Evolutionary conservation across 2,888 invertebrate genomes (phyloP).

Genomic region (Athetis lepigone): DNA sequence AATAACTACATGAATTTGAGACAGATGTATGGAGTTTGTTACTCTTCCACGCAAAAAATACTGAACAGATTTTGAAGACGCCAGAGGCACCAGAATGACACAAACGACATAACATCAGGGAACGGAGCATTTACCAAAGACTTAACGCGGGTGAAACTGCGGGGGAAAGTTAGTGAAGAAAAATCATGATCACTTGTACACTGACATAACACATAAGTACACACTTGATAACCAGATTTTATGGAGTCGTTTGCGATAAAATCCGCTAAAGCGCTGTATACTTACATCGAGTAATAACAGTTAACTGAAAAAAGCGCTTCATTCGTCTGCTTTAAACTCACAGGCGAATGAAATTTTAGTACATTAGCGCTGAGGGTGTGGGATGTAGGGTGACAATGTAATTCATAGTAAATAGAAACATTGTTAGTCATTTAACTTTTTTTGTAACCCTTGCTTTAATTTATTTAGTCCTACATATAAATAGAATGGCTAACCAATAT

Average conservation of each 20-base stretch:
- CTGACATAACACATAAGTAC: constrained; percentile 8
- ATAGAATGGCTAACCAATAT: too few relatives aligned
- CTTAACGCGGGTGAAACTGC: too few relatives aligned
- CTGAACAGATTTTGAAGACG: too few relatives aligned
- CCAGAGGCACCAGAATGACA: too few relatives aligned
- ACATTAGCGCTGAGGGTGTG: constrained; percentile 53
- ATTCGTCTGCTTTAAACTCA: constrained; percentile 55
- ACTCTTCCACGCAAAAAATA: too few relatives aligned
- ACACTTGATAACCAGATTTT: constrained; percentile 20
- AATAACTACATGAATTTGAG: too few relatives aligned
- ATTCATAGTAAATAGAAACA: neutral
- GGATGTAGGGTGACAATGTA: constrained; percentile 41
- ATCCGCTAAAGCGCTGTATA: constrained; percentile 42
- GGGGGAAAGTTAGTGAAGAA: too few relatives aligned
- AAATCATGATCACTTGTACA: neutral
- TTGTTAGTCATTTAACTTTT: neutral
- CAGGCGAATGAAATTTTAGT: constrained; percentile 57
- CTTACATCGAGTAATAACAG: constrained; percentile 45
- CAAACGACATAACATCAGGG: too few relatives aligned
- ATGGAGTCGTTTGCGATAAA: constrained; percentile 40
- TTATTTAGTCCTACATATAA: too few relatives aligned
- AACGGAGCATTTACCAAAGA: too few relatives aligned
- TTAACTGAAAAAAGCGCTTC: constrained; percentile 56
- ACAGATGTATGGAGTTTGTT: too few relatives aligned
- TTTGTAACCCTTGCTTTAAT: neutral